Percentiles rank a stretch among this genome's conserved stretches.
phyloP scores from a whole-genome alignment of 1,140 invertebrate genomes.

The Megathymus violae region DNA sequence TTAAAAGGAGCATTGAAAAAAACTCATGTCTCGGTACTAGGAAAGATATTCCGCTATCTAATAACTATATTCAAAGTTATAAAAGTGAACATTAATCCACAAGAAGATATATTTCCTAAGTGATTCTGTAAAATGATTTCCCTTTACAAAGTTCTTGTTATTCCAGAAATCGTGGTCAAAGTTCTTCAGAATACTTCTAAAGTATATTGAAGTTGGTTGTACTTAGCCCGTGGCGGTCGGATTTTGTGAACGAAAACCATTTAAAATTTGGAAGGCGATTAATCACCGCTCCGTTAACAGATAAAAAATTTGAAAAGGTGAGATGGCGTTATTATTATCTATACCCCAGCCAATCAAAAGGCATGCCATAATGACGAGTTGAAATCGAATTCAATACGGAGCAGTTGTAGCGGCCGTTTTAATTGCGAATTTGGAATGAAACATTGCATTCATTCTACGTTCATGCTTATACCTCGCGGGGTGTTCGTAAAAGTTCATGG shows the following conservation, averaged over 20 bases:
- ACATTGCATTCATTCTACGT: constrained; percentile 26
- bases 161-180: constrained; percentile 31
- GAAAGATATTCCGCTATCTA: too few species aligned
- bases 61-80: too few species aligned
- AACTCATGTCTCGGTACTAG: too few species aligned
- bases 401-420: constrained; percentile 49
- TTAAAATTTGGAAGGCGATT: constrained; percentile 22
- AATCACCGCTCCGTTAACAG: constrained; percentile 15
- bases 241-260: constrained; percentile 25
- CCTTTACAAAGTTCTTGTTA: constrained; percentile 31
- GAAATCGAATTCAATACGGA: constrained; percentile 47
- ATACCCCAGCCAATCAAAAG: constrained; percentile 40
- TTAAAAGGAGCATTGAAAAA: too few species aligned
- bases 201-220: constrained; percentile 21
- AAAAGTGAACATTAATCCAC: constrained; percentile 7
- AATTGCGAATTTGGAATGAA: constrained; percentile 47
- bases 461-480: constrained; percentile 1
- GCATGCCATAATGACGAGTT: constrained; percentile 44
- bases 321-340: background rate
- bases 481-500: background rate
- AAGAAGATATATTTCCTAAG: constrained; percentile 25
- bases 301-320: background rate
- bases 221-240: constrained; percentile 1
- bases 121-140: constrained; percentile 32
- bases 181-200: constrained; percentile 20